Base-by-base conservation (phyloP, 2,797 vertebrate genomes). In the Emydoidea blandingii region DNA sequence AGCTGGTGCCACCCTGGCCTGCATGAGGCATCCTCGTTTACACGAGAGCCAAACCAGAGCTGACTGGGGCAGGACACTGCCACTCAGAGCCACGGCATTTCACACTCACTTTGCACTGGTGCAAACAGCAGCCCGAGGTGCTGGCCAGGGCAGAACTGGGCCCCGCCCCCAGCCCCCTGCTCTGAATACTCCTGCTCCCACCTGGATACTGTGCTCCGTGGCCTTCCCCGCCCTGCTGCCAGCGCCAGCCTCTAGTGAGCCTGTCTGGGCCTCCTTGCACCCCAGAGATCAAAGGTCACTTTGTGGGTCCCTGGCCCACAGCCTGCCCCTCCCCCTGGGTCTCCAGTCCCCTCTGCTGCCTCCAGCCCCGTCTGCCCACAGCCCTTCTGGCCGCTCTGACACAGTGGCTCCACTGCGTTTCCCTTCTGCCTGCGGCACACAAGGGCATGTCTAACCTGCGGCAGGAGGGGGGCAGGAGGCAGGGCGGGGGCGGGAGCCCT, bases 321-420 rank as follows among this genome's bases (percentile, higher is more conserved):
- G 62, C 34, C 62, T 37, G 62, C 62, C 34, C 16, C 62, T 6
- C 62, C 8, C 34, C 18, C 62, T 19, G 34, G 16, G 34, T 65
- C 62, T 9, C 62, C 62, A n/a, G 62, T 53, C 31, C 62, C 59
- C 62, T n/a, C 62, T 65, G 7, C 31, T n/a, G 62, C 62, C 62
- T 21, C 34, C 18, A 11, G 34, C 16, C 62, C 34, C 15, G 8
- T 19, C 29, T n/a, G 16, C 62, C 62, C 16, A 8, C 62, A 65
- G 62, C 62, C 18, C 34, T 68, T n/a, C 62, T 16, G 16, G 31
- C 62, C 8, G 4, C 27, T 31, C 31, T 9, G 34, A 34, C 62
- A n/a, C 15, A 18, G 34, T 18, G 19, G 18, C 62, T 68, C 16
- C 3, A 8, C 62, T 1, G 16, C 4, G 1, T n/a, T n/a, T 57